phyloP scores from a whole-genome alignment of 2,113 vertebrate genomes.

The Turnix velox region DNA sequence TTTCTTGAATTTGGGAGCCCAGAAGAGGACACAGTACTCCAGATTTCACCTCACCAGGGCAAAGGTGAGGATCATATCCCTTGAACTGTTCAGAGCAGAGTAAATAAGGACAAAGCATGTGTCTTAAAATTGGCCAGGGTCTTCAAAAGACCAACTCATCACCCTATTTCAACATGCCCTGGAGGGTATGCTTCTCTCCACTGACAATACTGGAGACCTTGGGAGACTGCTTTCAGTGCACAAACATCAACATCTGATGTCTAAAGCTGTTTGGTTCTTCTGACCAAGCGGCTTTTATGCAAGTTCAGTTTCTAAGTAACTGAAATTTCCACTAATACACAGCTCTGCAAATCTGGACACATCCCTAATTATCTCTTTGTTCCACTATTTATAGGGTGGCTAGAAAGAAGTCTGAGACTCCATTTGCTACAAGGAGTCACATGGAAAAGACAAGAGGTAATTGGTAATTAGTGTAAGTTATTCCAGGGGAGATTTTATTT shows the following conservation, averaged over 20 bases:
- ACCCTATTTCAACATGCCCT: background rate
- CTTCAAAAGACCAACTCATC: background rate
- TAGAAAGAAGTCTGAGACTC: background rate
- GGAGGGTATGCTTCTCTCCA: background rate
- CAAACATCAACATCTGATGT: background rate
- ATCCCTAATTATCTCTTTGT: background rate
- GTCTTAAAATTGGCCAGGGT: background rate
- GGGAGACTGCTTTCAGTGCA: background rate
- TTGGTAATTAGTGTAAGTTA: background rate
- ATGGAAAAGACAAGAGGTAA: background rate
- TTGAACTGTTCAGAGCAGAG: no score
- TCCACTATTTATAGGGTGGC: background rate
- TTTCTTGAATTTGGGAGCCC: no score
- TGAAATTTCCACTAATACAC: rapidly evolving
- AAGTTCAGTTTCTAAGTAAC: background rate
- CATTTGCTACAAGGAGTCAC: background rate
- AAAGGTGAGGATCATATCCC: no score
- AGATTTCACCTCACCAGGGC: no score
- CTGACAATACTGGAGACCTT: background rate
- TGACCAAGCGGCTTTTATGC: background rate
- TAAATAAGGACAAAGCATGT: background rate
- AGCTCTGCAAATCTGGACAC: background rate
- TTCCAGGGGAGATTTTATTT: background rate
- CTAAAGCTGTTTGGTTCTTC: background rate
- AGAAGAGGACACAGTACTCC: no score